phyloP scores from a whole-genome alignment of 1,140 invertebrate species.

The Drosophila chauvacae region DNA sequence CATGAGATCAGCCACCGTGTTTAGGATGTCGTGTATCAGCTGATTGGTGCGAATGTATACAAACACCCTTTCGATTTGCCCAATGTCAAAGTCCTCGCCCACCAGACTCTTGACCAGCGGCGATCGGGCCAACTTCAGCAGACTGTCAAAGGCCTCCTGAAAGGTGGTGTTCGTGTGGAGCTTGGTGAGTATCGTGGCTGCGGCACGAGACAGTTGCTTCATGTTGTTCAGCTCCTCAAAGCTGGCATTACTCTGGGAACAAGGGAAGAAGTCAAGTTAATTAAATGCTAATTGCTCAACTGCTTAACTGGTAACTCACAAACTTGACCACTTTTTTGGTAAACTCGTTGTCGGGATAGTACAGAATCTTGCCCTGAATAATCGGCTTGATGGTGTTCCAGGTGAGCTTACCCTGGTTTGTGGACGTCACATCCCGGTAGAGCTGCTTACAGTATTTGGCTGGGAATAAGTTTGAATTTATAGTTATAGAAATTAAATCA shows the following conservation, averaged over 20 bases:
- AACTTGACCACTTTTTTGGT: slow-evolving; percentile 86
- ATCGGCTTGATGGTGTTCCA: slow-evolving; percentile 89
- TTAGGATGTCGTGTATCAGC: slow-evolving; percentile 67
- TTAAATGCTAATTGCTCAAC: background rate
- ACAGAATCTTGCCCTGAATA: slow-evolving; percentile 88
- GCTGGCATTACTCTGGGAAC: slow-evolving; percentile 85
- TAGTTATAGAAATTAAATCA: too few relatives aligned
- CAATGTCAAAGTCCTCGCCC: slow-evolving; percentile 73
- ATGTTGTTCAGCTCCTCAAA: slow-evolving; percentile 86
- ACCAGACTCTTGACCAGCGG: slow-evolving; percentile 75
- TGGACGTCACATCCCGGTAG: slow-evolving; percentile 86
- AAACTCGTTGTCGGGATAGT: slow-evolving; percentile 85
- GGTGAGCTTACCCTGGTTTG: slow-evolving; percentile 88
- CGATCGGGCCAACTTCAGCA: slow-evolving; percentile 76
- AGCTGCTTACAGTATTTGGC: slow-evolving; percentile 86
- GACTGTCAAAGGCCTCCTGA: slow-evolving; percentile 68
- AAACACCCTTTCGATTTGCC: slow-evolving; percentile 62
- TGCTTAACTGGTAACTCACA: slow-evolving; percentile 67
- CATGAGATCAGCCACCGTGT: slow-evolving; percentile 85
- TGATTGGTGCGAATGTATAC: slow-evolving; percentile 68
- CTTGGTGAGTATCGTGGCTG: slow-evolving; percentile 59
- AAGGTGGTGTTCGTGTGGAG: slow-evolving; percentile 68
- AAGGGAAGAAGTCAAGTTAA: background rate
- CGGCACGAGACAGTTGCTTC: slow-evolving; percentile 49
- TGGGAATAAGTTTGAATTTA: background rate